Conservation (phyloP, 2,113 vertebrate genomes). For the Ploceus nigricollis region DNA sequence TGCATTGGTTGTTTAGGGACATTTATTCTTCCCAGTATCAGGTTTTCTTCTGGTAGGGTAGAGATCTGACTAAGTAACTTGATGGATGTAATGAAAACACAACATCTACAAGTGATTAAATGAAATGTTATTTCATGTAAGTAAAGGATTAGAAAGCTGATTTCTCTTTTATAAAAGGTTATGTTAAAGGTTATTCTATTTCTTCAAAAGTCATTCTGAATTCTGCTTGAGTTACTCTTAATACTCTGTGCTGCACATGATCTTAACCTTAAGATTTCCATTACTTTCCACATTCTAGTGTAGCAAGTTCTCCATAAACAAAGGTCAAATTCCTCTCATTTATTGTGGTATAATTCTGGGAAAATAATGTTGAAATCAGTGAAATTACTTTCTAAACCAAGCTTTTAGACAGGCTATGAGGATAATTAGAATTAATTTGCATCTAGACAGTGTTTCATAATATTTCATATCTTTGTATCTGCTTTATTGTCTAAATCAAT, state of each 20-base stretch:
- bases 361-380: not conserved
- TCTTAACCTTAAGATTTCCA: not conserved
- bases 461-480: not conserved
- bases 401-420: not conserved
- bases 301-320: not conserved
- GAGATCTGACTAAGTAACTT: not conserved
- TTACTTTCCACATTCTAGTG: not conserved
- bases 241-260: not conserved
- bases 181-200: constrained; percentile 24
- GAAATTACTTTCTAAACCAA: not conserved
- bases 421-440: not conserved
- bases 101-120: not conserved
- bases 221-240: not conserved
- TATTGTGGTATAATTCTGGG: not conserved
- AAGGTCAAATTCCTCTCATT: not conserved
- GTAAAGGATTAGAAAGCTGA: not conserved
- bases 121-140: not conserved
- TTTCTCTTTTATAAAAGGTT: constrained; percentile 1
- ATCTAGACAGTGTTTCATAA: not conserved
- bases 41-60: not conserved
- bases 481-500: not conserved
- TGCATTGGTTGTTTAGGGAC: not conserved
- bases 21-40: not conserved
- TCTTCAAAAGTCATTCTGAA: not conserved
- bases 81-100: not conserved